phyloP scores from a whole-genome alignment of 2,113 vertebrate species.

The Hylia prasina region DNA sequence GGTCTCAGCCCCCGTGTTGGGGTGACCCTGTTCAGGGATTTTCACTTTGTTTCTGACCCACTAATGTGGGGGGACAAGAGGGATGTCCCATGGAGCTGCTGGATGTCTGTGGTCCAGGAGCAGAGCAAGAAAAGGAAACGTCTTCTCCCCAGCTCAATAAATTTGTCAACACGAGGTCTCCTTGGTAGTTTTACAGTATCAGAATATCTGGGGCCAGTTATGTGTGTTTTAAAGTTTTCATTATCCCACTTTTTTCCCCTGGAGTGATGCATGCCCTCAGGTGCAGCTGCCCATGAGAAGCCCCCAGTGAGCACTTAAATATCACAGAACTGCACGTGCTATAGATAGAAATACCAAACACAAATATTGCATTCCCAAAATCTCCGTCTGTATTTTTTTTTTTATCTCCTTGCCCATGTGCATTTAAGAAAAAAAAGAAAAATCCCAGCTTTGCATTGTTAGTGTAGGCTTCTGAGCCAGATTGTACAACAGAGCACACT shows the following conservation, averaged over 20 bases:
- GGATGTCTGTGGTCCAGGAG: background rate
- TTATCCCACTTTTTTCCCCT: background rate
- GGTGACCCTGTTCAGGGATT: fast-evolving
- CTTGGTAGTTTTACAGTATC: background rate
- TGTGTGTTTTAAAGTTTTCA: background rate
- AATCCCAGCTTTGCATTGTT: conserved; percentile 33
- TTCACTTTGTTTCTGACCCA: fast-evolving
- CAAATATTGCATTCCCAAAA: background rate
- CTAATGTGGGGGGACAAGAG: background rate
- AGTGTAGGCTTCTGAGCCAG: conserved; percentile 41
- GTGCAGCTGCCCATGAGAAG: background rate
- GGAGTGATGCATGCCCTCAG: background rate
- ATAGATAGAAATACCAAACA: background rate
- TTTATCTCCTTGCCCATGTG: background rate
- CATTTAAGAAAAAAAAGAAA: background rate
- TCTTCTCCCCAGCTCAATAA: background rate
- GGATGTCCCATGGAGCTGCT: background rate
- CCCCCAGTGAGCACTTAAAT: background rate
- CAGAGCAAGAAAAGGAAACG: background rate
- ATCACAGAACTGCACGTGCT: background rate
- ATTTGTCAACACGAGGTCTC: background rate
- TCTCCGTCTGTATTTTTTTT: background rate
- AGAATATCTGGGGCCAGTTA: background rate
- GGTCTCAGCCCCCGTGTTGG: background rate
- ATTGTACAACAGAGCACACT: conserved; percentile 34